Percentiles rank a stretch among this genome's conserved stretches.
phyloP scores from a whole-genome alignment of 2,888 invertebrate genomes.

The Hirtodrosophila cameraria region DNA sequence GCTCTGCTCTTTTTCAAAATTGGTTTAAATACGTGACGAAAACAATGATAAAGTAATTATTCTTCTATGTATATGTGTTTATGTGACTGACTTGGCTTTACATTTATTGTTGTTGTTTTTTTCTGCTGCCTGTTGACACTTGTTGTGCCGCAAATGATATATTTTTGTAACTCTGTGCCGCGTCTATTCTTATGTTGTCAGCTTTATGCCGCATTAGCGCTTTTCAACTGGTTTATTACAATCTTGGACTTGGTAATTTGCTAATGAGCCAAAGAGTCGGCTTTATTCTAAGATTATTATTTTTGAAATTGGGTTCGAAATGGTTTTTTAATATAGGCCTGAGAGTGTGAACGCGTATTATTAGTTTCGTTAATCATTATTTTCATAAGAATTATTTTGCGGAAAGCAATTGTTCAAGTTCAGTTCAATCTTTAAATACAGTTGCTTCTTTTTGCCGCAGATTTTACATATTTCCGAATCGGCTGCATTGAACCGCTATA shows the following conservation, averaged over 20 bases:
- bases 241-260: conserved; percentile 6
- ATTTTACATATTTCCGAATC: too few relatives aligned
- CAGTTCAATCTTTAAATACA: too few relatives aligned
- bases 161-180: background rate
- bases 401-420: too few relatives aligned
- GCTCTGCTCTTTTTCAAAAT: conserved; percentile 46
- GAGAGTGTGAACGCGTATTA: background rate
- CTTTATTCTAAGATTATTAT: conserved; percentile 21
- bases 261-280: conserved; percentile 4
- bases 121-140: conserved; percentile 40
- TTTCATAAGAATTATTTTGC: too few relatives aligned
- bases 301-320: conserved; percentile 50
- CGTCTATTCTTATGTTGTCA: conserved; percentile 40
- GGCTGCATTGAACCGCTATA: too few relatives aligned
- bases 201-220: conserved; percentile 29
- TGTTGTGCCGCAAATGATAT: conserved; percentile 21
- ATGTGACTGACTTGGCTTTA: conserved; percentile 1
- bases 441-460: too few relatives aligned
- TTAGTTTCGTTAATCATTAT: too few relatives aligned
- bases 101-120: conserved; percentile 8
- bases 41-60: conserved; percentile 72
- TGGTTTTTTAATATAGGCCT: conserved; percentile 50
- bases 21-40: conserved; percentile 64
- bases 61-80: background rate
- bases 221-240: conserved; percentile 31